Percentiles rank a stretch among this genome's conserved stretches.
Evolutionary conservation across 35 echinoderm and acorn worm genomes (phyloP).

Genomic region (Ophiothrix spiculata): DNA sequence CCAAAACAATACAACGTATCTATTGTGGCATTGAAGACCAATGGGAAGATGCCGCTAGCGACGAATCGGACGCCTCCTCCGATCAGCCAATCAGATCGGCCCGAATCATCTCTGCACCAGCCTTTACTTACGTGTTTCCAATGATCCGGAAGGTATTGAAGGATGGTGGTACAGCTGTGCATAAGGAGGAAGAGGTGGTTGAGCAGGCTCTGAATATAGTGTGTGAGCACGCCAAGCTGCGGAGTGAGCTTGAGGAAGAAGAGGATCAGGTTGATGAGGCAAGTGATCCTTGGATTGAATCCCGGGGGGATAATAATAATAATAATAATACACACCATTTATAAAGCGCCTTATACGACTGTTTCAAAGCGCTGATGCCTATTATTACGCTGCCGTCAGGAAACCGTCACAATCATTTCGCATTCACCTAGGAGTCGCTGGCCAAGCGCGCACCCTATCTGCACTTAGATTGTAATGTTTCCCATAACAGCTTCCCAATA

Average conservation of each 20-base stretch:
- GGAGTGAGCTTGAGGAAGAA: conserved; percentile 26
- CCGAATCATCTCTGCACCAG: conserved; percentile 39
- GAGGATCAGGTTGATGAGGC: conserved; percentile 79
- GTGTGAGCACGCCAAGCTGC: conserved; percentile 53
- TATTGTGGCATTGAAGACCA: conserved; percentile 13
- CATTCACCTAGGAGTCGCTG: no score
- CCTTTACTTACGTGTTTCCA: conserved; percentile 78
- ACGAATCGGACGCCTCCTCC: conserved; percentile 12
- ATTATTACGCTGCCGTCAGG: no score
- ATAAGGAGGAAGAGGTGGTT: conserved; percentile 64
- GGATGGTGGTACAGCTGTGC: conserved; percentile 49
- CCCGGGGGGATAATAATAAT: conserved; percentile 33
- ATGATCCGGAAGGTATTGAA: conserved; percentile 56
- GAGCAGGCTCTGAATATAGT: conserved; percentile 63
- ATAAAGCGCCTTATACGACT: no score
- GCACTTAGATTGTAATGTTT: no score
- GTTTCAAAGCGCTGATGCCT: no score
- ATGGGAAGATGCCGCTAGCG: neutral
- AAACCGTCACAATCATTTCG: no score
- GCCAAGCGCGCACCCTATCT: no score
- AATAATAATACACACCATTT: no score
- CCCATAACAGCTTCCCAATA: no score
- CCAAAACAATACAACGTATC: conserved; percentile 45
- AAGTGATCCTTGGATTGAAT: conserved; percentile 58
- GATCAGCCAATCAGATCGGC: conserved; percentile 14